These are phyloP conservation scores for Sebastiscus albofasciatus DNA, from an alignment of 2,797 vertebrate species.

Conservation along the genomic window DNA sequence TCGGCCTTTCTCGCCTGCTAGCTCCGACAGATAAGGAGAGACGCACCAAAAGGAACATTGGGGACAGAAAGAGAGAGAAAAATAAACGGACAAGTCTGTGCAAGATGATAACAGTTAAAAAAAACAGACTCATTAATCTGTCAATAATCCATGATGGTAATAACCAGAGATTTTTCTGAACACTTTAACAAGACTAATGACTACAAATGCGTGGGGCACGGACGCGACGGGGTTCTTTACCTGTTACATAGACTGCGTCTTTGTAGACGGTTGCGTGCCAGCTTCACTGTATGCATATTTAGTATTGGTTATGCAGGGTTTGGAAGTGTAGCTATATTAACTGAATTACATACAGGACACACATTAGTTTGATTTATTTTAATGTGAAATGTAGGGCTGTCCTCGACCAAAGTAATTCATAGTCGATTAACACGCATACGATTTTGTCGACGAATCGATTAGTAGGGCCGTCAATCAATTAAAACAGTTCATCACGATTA, in stretches of 20 bases:
- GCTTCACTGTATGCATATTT: not conserved
- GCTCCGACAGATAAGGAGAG: constrained; percentile 66
- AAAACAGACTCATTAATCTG: constrained; percentile 29
- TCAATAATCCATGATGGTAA: constrained; percentile 8
- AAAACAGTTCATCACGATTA: too few relatives aligned
- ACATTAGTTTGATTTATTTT: too few relatives aligned
- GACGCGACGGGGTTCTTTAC: not conserved
- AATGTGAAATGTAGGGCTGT: too few relatives aligned
- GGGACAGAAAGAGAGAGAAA: constrained; percentile 34
- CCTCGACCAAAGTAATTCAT: too few relatives aligned
- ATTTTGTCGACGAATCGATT: too few relatives aligned
- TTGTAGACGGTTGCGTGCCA: not conserved
- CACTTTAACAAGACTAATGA: not conserved
- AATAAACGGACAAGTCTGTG: constrained; percentile 45
- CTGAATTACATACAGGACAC: not conserved
- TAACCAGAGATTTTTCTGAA: constrained; percentile 7
- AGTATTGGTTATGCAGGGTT: not conserved
- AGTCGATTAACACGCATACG: too few relatives aligned
- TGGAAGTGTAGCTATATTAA: not conserved
- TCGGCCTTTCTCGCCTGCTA: constrained; percentile 53
- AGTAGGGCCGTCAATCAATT: too few relatives aligned
- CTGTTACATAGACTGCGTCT: fast-evolving
- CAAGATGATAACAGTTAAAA: constrained; percentile 41
- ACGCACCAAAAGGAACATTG: constrained; percentile 37
- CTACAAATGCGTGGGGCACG: too few relatives aligned